Conservation (phyloP, 2,888 invertebrate genomes). For the Apodemia mormo region DNA sequence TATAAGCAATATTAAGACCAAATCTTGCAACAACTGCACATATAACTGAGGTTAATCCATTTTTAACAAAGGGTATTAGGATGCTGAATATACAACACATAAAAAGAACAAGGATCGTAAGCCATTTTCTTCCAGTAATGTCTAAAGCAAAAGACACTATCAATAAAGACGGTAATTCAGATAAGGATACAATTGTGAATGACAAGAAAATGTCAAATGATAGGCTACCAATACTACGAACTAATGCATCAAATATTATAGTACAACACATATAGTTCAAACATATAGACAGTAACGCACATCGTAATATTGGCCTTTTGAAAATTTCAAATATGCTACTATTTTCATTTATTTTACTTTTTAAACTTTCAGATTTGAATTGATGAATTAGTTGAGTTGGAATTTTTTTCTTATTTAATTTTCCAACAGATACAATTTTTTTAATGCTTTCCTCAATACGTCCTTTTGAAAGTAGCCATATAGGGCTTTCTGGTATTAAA, state of each 20-base stretch:
- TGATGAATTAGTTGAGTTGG: slow-evolving; percentile 49
- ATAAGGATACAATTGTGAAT: slow-evolving; percentile 60
- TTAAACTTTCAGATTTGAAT: slow-evolving; percentile 45
- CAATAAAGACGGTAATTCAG: slow-evolving; percentile 59
- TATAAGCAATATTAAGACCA: slow-evolving; percentile 54
- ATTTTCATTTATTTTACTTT: slow-evolving; percentile 36
- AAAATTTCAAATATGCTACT: slow-evolving; percentile 50
- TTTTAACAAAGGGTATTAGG: slow-evolving; percentile 49
- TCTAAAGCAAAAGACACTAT: slow-evolving; percentile 59
- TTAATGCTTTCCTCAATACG: slow-evolving; percentile 55
- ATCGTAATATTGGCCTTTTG: slow-evolving; percentile 50
- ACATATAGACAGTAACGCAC: slow-evolving; percentile 52
- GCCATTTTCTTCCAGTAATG: slow-evolving; percentile 54
- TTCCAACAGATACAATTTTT: slow-evolving; percentile 51
- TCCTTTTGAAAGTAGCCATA: slow-evolving; percentile 61
- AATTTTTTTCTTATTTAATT: slow-evolving; percentile 53
- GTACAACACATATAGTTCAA: slow-evolving; percentile 51
- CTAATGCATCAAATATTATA: slow-evolving; percentile 57
- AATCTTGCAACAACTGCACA: slow-evolving; percentile 63
- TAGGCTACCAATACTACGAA: slow-evolving; percentile 55
- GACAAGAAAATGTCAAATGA: slow-evolving; percentile 62
- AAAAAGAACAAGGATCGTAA: slow-evolving; percentile 45
- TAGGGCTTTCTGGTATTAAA: slow-evolving; percentile 64
- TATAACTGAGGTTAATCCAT: slow-evolving; percentile 53
- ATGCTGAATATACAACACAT: slow-evolving; percentile 51